A percentile compares a stretch with the other conserved stretches of the same genome.
phyloP scores from a whole-genome alignment of 2,113 vertebrate species.

The Mus musculus region GRCm39 chr2:96741501-96742000 shows the following conservation, averaged over 20 bases:
- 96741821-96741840: background rate
- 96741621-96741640: background rate
- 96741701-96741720: background rate
- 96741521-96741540: background rate
- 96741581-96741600: background rate
- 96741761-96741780: accelerated
- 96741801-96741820: background rate
- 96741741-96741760: background rate
- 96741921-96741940: background rate
- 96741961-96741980: background rate
- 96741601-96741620: background rate
- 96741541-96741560: background rate
- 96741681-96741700: too few species aligned
- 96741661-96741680: too few species aligned
- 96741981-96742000: background rate
- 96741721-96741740: background rate
- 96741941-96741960: background rate
- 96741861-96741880: background rate
- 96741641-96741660: too few species aligned
- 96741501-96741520: background rate
- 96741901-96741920: background rate
- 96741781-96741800: background rate
- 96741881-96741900: background rate
- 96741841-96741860: background rate
- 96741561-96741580: background rate